Percentiles rank a stretch among this genome's conserved stretches.
Conservation (phyloP, 2,888 invertebrate genomes). For the Camponotus fellah region DNA sequence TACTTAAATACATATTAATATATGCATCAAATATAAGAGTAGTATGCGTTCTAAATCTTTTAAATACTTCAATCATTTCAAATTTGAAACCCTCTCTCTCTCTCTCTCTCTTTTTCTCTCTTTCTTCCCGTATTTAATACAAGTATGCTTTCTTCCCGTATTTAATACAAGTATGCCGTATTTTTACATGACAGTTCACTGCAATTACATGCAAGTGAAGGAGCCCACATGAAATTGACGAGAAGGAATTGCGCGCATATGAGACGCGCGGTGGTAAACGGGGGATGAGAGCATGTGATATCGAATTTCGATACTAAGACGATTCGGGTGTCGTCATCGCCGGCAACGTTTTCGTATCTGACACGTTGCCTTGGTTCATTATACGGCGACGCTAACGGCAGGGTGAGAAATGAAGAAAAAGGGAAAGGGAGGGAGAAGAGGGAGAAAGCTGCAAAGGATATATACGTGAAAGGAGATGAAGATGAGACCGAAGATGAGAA, state of each 20-base stretch:
- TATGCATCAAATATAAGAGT: neutral
- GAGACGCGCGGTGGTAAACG: constrained; percentile 26
- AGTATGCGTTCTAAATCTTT: neutral
- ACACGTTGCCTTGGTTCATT: constrained; percentile 72
- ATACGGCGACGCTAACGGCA: constrained; percentile 49
- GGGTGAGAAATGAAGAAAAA: constrained; percentile 53
- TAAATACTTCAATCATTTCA: neutral
- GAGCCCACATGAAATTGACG: constrained; percentile 25
- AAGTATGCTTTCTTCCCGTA: neutral
- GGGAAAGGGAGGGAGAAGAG: constrained; percentile 18
- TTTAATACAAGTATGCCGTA: neutral
- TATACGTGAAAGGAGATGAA: constrained; percentile 62
- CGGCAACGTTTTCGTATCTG: constrained; percentile 70
- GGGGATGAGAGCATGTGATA: constrained; percentile 66
- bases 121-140: neutral
- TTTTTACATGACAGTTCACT: constrained; percentile 23
- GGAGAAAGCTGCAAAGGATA: constrained; percentile 61
- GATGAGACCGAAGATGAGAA: constrained; percentile 58
- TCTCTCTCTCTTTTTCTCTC: neutral
- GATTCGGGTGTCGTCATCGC: constrained; percentile 73
- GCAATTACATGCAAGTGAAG: constrained; percentile 31
- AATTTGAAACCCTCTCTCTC: neutral
- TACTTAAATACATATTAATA: neutral
- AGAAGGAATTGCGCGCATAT: constrained; percentile 39
- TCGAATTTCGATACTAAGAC: constrained; percentile 77